phyloP scores from a whole-genome alignment of 2,113 vertebrate species.

The Hepsetus odoe region DNA sequence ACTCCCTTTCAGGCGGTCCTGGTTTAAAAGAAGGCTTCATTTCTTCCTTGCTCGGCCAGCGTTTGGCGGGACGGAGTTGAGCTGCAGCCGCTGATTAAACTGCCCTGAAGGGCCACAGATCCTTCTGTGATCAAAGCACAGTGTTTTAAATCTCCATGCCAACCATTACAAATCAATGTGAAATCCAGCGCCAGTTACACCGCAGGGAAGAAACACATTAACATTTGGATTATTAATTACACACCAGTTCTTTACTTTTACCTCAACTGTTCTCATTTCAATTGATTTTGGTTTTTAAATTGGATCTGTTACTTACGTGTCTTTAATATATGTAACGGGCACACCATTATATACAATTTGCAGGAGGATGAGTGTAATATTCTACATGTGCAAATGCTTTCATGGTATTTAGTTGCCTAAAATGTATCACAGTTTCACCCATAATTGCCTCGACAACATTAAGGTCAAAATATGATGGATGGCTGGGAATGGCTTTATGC shows the following conservation, averaged over 20 bases:
- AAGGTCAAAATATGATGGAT: background rate
- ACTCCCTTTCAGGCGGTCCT: background rate
- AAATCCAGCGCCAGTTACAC: constrained; percentile 53
- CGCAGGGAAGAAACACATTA: constrained; percentile 19
- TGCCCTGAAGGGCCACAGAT: constrained; percentile 61
- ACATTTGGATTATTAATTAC: constrained; percentile 25
- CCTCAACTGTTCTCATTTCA: background rate
- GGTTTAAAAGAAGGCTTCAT: background rate
- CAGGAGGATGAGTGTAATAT: background rate
- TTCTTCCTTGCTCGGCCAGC: background rate
- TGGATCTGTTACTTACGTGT: background rate
- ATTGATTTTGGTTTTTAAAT: background rate
- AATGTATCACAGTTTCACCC: background rate
- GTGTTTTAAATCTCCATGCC: constrained; percentile 61
- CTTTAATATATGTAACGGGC: background rate
- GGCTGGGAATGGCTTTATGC: background rate
- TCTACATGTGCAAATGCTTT: background rate
- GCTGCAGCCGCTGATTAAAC: constrained; percentile 62
- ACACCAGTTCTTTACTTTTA: background rate
- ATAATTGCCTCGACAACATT: background rate
- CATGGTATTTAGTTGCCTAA: background rate
- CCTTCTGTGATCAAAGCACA: constrained; percentile 69
- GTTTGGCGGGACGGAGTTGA: background rate
- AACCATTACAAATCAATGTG: constrained; percentile 62
- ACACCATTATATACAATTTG: background rate